A percentile compares a stretch with the other conserved stretches of the same genome.
Conservation (phyloP, 2,113 vertebrate species). For the Aix galericulata region DNA sequence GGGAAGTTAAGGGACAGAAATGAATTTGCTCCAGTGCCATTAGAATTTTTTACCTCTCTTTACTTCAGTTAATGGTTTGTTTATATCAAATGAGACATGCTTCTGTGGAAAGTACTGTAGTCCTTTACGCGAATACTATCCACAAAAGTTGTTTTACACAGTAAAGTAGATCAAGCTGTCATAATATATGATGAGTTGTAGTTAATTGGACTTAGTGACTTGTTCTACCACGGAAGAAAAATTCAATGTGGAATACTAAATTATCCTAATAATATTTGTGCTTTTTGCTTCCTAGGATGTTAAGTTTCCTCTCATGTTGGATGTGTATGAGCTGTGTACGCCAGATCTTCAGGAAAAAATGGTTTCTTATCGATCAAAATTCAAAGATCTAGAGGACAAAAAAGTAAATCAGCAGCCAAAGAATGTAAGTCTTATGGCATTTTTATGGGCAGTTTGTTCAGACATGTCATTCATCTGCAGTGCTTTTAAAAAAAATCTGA, state of each 20-base stretch:
- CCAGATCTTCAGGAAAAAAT: conserved; percentile 95
- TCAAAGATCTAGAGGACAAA: conserved; percentile 95
- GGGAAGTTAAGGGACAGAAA: neutral
- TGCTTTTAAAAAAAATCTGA: neutral
- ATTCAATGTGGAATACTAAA: neutral
- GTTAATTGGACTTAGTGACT: neutral
- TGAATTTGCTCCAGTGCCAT: neutral
- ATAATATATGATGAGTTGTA: neutral
- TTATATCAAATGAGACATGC: neutral
- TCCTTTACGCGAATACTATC: neutral
- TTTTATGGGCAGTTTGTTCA: neutral
- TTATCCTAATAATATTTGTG: neutral
- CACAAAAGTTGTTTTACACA: neutral
- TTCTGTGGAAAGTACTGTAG: neutral
- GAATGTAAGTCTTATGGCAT: conserved; percentile 74
- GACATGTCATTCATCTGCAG: neutral
- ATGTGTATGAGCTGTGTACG: conserved; percentile 95
- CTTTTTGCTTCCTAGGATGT: conserved; percentile 83
- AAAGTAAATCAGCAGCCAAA: conserved; percentile 89
- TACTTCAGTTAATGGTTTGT: neutral
- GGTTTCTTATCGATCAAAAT: conserved; percentile 90
- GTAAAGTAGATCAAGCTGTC: neutral
- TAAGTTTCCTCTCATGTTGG: conserved; percentile 99
- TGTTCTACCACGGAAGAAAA: neutral
- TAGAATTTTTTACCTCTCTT: neutral